A percentile compares a stretch with the other conserved stretches of the same genome.
Conservation (phyloP, 2,888 invertebrate genomes). For the Endotricha flammealis region DNA sequence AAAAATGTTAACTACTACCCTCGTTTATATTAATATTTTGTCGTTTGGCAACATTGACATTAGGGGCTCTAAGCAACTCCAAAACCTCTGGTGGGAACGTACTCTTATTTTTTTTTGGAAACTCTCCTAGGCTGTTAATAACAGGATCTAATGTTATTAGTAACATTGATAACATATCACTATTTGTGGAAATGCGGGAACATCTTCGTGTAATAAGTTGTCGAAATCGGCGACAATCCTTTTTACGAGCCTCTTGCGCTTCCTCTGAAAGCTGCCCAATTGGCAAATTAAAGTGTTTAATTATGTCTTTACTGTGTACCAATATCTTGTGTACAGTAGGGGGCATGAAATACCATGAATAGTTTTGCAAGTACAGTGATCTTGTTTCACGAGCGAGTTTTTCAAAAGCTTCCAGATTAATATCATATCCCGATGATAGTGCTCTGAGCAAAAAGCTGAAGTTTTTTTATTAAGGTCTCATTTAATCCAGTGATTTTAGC, state of each 20-base stretch:
- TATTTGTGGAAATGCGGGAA: slow-evolving; percentile 19
- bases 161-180: too few relatives aligned
- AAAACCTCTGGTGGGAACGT: too few relatives aligned
- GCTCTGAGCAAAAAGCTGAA: background rate
- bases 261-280: slow-evolving; percentile 5
- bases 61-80: too few relatives aligned
- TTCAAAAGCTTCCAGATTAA: background rate
- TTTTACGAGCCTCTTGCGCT: slow-evolving; percentile 6
- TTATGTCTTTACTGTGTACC: slow-evolving; percentile 2
- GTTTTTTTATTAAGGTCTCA: slow-evolving; percentile 19
- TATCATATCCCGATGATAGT: slow-evolving; percentile 4
- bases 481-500: slow-evolving; percentile 26
- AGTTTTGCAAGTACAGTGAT: slow-evolving; percentile 9
- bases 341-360: slow-evolving; percentile 32
- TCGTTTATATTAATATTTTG: too few relatives aligned
- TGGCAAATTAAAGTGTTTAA: slow-evolving; percentile 6
- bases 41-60: too few relatives aligned
- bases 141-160: too few relatives aligned
- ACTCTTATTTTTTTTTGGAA: too few relatives aligned
- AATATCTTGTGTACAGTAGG: slow-evolving; percentile 10
- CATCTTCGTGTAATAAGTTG: slow-evolving; percentile 31
- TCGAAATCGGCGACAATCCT: background rate
- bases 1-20: too few relatives aligned
- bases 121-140: too few relatives aligned
- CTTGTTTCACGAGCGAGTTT: slow-evolving; percentile 1